Evolutionary conservation across 1,140 invertebrate genomes (phyloP).

Genomic region (Drosophila kepulauana): DNA sequence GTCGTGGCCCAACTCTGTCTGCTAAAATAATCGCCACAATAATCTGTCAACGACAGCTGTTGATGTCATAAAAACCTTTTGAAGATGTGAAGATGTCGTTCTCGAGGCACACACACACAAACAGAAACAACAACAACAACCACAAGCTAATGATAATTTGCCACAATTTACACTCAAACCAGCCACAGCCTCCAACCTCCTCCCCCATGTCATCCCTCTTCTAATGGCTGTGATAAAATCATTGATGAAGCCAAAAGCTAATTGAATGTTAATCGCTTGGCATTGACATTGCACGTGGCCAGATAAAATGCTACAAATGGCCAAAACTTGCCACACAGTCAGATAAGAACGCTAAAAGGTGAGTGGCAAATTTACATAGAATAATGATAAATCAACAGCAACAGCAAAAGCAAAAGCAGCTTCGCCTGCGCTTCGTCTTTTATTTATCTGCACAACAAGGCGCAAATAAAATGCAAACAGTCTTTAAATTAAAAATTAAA

Average conservation of each 20-base stretch:
- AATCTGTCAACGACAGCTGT: conserved; percentile 85
- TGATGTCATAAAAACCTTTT: conserved; percentile 85
- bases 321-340: conserved; percentile 19
- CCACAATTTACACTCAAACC: conserved; percentile 80
- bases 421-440: conserved; percentile 15
- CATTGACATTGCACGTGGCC: conserved; percentile 81
- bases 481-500: conserved; percentile 84
- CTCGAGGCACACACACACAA: conserved; percentile 38
- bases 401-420: conserved; percentile 54
- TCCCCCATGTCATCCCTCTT: conserved; percentile 19
- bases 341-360: conserved; percentile 54
- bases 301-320: conserved; percentile 18
- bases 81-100: conserved; percentile 76
- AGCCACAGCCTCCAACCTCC: conserved; percentile 38
- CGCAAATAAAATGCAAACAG: conserved; percentile 77
- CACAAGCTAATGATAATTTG: conserved; percentile 82
- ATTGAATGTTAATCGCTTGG: conserved; percentile 84
- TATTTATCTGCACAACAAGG: conserved; percentile 54
- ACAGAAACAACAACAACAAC: conserved; percentile 35
- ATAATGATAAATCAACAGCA: conserved; percentile 78
- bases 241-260: conserved; percentile 83
- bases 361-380: conserved; percentile 70
- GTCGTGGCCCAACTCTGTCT: conserved; percentile 33
- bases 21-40: conserved; percentile 83
- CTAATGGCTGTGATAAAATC: conserved; percentile 81